Conservation (phyloP, 2,113 vertebrate species). For the Pygoscelis antarcticus region DNA sequence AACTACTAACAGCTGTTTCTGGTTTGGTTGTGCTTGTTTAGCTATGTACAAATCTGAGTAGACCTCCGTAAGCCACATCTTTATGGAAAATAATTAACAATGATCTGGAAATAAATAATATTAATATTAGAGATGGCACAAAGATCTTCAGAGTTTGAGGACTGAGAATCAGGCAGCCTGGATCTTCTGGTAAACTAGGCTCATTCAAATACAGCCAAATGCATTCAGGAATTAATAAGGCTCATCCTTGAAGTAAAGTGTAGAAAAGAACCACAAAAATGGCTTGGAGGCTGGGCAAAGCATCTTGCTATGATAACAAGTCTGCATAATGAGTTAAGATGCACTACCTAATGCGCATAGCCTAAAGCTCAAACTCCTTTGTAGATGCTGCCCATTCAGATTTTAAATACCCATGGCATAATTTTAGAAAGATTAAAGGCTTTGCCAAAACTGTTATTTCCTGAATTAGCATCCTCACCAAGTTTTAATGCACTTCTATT, state of each 20-base stretch:
- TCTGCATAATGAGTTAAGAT: conserved; percentile 1
- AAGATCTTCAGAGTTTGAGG: neutral
- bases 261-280: conserved; percentile 31
- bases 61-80: neutral
- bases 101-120: neutral
- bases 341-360: neutral
- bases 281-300: conserved; percentile 20
- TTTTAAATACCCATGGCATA: conserved; percentile 2
- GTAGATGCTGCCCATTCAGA: conserved; percentile 29
- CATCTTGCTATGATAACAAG: neutral
- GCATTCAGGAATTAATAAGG: neutral
- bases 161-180: neutral
- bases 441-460: conserved; percentile 22
- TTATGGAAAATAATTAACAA: neutral
- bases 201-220: neutral
- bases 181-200: neutral
- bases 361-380: conserved; percentile 39
- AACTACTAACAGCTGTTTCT: neutral
- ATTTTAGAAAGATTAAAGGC: conserved; percentile 5
- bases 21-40: neutral
- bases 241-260: neutral
- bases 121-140: neutral
- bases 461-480: neutral
- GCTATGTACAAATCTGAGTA: neutral
- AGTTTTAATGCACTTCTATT: neutral